Percentiles rank a stretch among this genome's conserved stretches.
phyloP scores from a whole-genome alignment of 1,140 invertebrate species.

The Microvelia longipes region DNA sequence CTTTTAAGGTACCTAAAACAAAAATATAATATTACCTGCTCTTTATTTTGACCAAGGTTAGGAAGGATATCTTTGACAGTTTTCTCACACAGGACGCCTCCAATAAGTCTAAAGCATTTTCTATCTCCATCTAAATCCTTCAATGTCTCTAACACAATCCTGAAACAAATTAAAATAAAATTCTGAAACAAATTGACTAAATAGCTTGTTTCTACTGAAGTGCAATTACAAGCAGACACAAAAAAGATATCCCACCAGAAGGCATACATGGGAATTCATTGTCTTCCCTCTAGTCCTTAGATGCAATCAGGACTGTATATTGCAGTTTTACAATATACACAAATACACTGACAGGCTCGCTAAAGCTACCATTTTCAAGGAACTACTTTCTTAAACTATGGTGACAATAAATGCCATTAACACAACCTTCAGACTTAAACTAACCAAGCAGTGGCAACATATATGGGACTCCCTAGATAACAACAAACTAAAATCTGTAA shows the following conservation, averaged over 20 bases:
- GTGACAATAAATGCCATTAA: no score
- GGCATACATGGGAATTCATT: background rate
- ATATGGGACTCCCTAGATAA: no score
- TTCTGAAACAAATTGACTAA: no score
- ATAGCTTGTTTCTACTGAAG: background rate
- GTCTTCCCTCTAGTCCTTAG: no score
- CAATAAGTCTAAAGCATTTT: constrained; percentile 86
- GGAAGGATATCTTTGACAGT: constrained; percentile 84
- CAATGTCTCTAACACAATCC: constrained; percentile 86
- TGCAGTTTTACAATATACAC: no score
- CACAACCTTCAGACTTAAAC: no score
- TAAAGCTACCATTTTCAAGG: no score
- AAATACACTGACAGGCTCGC: no score
- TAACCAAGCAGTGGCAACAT: no score
- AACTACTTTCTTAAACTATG: no score
- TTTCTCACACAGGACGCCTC: constrained; percentile 81
- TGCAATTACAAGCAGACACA: constrained; percentile 6
- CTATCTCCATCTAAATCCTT: constrained; percentile 67
- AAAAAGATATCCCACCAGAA: background rate
- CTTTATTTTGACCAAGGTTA: constrained; percentile 60
- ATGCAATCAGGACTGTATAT: background rate
- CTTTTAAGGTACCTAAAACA: no score
- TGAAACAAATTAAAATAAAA: constrained; percentile 36
- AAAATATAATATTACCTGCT: constrained; percentile 53
- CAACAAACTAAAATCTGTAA: no score